Conservation (phyloP, 1,140 invertebrate genomes). For the Drosophila varians region DNA sequence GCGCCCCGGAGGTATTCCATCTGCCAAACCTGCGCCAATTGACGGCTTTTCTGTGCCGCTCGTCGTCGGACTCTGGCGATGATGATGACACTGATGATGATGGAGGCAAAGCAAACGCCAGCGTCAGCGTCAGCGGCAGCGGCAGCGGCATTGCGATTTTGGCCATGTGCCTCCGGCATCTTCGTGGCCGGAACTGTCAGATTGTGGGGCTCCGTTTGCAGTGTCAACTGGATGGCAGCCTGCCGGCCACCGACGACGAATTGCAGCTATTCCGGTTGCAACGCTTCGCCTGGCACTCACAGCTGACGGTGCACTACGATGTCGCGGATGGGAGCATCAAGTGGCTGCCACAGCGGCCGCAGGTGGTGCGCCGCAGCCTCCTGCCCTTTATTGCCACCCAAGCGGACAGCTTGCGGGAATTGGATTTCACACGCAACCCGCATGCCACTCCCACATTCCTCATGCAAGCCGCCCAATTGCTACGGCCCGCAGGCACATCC, state of each 20-base stretch:
- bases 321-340: constrained; percentile 64
- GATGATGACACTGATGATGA: constrained; percentile 22
- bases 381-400: constrained; percentile 56
- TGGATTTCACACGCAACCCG: constrained; percentile 71
- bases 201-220: constrained; percentile 67
- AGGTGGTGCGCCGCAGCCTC: constrained; percentile 45
- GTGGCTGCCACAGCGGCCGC: constrained; percentile 69
- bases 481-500: constrained; percentile 15
- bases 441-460: constrained; percentile 71
- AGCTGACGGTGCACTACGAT: constrained; percentile 64
- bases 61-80: constrained; percentile 6
- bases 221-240: constrained; percentile 59
- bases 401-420: constrained; percentile 53
- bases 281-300: constrained; percentile 63
- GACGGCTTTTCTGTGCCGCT: constrained; percentile 57
- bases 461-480: constrained; percentile 28
- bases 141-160: constrained; percentile 26
- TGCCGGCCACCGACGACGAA: constrained; percentile 21
- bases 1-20: constrained; percentile 31
- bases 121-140: too few relatives aligned
- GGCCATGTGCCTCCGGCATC: constrained; percentile 11
- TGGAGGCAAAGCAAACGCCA: constrained; percentile 46
- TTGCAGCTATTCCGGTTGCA: constrained; percentile 36
- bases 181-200: constrained; percentile 17
- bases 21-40: constrained; percentile 54